Evolutionary conservation across 2,888 invertebrate species (phyloP).

Genomic region (Hypsopygia costalis): DNA sequence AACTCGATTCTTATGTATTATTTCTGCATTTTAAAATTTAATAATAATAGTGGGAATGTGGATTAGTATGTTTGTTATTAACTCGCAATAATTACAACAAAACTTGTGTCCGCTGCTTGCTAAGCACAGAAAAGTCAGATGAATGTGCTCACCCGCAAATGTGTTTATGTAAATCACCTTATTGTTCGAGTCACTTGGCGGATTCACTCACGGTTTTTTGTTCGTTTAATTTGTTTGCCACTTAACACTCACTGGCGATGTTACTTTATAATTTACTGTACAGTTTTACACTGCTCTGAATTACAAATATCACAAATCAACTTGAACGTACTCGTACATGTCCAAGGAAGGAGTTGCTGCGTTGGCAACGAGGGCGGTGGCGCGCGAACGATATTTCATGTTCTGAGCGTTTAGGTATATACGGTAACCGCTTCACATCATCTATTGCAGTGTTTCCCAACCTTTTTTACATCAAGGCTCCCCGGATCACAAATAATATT

Average conservation of each 20-base stretch:
- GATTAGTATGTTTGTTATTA: neutral
- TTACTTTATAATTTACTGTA: constrained; percentile 3
- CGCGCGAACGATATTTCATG: too few species aligned
- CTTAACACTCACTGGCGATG: constrained; percentile 5
- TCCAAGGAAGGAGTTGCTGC: too few species aligned
- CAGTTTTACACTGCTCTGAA: neutral
- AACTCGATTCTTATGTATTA: too few species aligned
- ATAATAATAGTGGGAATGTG: neutral
- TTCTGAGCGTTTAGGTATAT: too few species aligned
- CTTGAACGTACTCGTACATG: too few species aligned
- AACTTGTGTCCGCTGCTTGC: constrained; percentile 2
- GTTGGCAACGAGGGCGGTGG: too few species aligned
- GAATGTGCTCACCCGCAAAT: neutral
- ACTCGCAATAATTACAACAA: constrained; percentile 3
- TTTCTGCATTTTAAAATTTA: too few species aligned
- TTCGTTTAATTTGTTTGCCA: constrained; percentile 15
- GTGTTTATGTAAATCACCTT: constrained; percentile 5
- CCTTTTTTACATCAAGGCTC: too few species aligned
- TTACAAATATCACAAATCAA: neutral
- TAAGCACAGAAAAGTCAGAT: constrained; percentile 1
- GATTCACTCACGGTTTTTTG: constrained; percentile 10
- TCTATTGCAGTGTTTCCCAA: too few species aligned
- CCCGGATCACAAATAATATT: too few species aligned
- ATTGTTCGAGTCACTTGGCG: constrained; percentile 6
- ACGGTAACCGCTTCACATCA: too few species aligned